Base-by-base conservation (phyloP, 1,140 invertebrate genomes). In the Caenorhabditis tropicalis region DNA sequence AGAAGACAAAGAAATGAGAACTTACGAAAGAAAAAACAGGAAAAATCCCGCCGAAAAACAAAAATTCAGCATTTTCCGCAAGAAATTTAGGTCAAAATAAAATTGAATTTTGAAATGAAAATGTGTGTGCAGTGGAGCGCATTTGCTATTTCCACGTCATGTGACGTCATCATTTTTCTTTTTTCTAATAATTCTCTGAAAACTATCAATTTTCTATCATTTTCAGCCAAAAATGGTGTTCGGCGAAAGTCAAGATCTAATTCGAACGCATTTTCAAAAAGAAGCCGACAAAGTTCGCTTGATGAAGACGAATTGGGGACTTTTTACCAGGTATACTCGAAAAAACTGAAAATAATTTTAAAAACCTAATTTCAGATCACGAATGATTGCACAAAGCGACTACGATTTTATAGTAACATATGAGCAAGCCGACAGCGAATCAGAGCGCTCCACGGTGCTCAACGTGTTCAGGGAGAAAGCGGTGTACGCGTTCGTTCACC, bases 341-440 rank as follows among this genome's bases (percentile, higher is more conserved):
- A n/a, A 29, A 19, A 19, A 2, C 12, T 24, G 3, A n/a, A n/a
- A n/a, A n/a, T n/a, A n/a, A n/a, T 2, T 15, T 9, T 2, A 36
- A 65, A 36, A 65, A 46, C 2, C 19, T 24, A 2, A 12, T 21
- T 74, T 27, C 58, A 74, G 65, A 24, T 33, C 65, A 21, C 12
- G 65, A 74, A 74, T 74, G 33, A 74, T 74, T 27, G 65, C 65
- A 24, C 65, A 74, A 24, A 74, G 65, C 43, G 65, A 74, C 15
- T 74, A 43, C 21, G 65, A 74, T n/a, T 74, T 74, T 19, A 43
- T 74, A 19, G 65, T 74, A 36, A 74, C 65, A 3, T 74, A 74
- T n/a, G 36, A 74, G n/a, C 65, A 74, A 74, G 65, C 65, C 0
- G 65, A 74, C 12, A 74, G 10, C 36, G 65, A 74, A 19, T 6